phyloP scores from a whole-genome alignment of 2,113 vertebrate species.

The Tachycineta bicolor region DNA sequence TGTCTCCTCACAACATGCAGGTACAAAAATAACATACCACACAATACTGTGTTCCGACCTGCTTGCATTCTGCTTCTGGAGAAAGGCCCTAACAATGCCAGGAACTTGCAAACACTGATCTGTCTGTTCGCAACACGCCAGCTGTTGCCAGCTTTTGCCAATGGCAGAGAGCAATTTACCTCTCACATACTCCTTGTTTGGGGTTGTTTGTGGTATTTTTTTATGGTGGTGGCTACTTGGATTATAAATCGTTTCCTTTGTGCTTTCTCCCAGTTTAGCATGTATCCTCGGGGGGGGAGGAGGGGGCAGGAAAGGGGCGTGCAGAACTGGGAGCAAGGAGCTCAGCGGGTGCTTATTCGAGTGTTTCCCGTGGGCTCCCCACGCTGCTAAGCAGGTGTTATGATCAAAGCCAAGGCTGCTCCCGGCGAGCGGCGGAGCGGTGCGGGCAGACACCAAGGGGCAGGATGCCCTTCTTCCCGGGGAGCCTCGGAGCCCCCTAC shows the following conservation, averaged over 20 bases:
- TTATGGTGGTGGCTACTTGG: too few species aligned
- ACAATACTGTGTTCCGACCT: background rate
- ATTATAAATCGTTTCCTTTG: background rate
- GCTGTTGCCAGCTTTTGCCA: background rate
- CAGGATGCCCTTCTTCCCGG: background rate
- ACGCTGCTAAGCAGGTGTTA: rapidly evolving
- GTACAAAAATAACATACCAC: slow-evolving; percentile 4
- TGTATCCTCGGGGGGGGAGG: rapidly evolving
- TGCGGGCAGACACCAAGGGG: background rate
- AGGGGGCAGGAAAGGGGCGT: rapidly evolving
- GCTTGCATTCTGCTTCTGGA: background rate
- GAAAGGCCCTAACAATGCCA: background rate
- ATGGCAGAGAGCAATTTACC: background rate
- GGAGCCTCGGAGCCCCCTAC: rapidly evolving
- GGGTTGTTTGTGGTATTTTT: rapidly evolving
- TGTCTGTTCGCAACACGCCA: background rate
- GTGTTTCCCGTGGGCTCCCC: background rate
- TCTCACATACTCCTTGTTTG: background rate
- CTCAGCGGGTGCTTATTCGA: rapidly evolving
- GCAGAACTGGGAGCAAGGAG: rapidly evolving
- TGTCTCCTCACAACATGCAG: background rate
- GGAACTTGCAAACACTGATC: slow-evolving; percentile 13
- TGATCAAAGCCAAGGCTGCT: background rate
- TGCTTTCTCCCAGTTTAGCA: background rate
- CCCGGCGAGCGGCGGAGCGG: background rate